Evolutionary conservation across 2,888 invertebrate species (phyloP).

Genomic region (Heliconius erato): DNA sequence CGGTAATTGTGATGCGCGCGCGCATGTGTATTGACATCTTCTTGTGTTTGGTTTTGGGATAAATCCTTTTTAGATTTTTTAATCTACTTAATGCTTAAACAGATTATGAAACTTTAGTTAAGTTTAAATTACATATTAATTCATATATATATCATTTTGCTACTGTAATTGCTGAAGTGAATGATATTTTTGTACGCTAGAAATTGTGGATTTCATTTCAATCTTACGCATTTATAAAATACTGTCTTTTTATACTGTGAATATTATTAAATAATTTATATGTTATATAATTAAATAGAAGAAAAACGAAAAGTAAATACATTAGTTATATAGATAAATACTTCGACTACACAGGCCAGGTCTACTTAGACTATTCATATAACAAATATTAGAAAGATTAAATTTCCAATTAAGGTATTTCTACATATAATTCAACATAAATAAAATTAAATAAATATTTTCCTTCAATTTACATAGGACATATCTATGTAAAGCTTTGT

Average conservation of each 20-base stretch:
- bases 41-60: constrained; percentile 36
- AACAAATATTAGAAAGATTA: background rate
- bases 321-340: too few species aligned
- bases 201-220: background rate
- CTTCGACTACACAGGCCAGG: background rate
- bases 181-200: background rate
- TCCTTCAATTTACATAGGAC: background rate
- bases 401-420: too few species aligned
- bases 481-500: constrained; percentile 1
- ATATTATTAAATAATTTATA: too few species aligned
- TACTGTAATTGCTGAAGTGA: background rate
- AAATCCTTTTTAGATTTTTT: constrained; percentile 2
- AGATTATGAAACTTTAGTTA: background rate
- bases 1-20: constrained; percentile 78
- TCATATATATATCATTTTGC: background rate
- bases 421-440: too few species aligned
- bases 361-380: background rate
- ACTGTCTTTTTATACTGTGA: too few species aligned
- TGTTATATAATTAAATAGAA: too few species aligned
- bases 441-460: background rate
- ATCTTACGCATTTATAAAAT: background rate
- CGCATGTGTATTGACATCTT: constrained; percentile 56
- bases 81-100: background rate
- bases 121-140: background rate
- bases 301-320: too few species aligned